These are phyloP conservation scores for Dendrophyllia cribrosa DNA, from an alignment of 64 coral and sea anemone genomes.

Conservation along the genomic window DNA sequence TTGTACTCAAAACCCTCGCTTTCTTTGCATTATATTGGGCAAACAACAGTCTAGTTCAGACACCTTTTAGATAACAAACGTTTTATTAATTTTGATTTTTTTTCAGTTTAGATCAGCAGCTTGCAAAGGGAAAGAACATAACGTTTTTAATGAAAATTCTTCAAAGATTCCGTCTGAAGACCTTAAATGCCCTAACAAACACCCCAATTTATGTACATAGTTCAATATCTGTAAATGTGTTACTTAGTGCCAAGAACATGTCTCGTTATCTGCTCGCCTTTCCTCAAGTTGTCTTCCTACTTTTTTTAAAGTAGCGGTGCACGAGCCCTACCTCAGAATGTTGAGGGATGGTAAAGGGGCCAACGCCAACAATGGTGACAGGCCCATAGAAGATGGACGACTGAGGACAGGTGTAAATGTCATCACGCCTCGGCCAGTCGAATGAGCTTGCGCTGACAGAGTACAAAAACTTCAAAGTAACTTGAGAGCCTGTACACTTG, in stretches of 20 bases:
- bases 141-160: background rate
- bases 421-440: slow-evolving; percentile 43
- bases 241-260: background rate
- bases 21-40: too few relatives aligned
- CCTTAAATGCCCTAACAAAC: background rate
- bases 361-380: slow-evolving; percentile 33
- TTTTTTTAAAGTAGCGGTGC: background rate
- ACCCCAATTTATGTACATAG: background rate
- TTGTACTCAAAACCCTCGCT: too few relatives aligned
- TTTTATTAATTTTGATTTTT: too few relatives aligned
- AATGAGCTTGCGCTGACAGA: background rate
- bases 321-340: too few relatives aligned
- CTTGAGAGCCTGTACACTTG: background rate
- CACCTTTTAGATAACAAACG: too few relatives aligned
- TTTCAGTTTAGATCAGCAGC: too few relatives aligned
- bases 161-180: background rate
- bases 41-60: too few relatives aligned
- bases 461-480: background rate
- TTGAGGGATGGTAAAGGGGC: slow-evolving; percentile 5
- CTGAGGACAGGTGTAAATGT: slow-evolving; percentile 13
- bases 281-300: background rate
- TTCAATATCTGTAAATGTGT: background rate
- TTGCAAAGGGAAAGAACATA: background rate
- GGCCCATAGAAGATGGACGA: slow-evolving; percentile 65
- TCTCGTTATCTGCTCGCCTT: background rate